These are phyloP conservation scores for Falco columbarius DNA, from an alignment of 2,797 vertebrate species.

Conservation along the genomic window DNA sequence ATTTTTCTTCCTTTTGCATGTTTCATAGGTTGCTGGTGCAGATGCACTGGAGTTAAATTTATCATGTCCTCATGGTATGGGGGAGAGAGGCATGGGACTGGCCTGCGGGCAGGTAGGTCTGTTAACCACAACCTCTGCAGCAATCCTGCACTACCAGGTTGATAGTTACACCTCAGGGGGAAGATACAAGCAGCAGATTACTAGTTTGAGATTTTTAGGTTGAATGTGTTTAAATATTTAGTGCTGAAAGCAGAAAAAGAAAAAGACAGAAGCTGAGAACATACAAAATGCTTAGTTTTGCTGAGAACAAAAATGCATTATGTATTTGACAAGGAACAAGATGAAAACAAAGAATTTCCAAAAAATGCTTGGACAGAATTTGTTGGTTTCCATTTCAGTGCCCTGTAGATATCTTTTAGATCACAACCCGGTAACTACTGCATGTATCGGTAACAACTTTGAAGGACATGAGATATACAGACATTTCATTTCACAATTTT, in stretches of 20 bases:
- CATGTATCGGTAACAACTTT: conserved; percentile 65
- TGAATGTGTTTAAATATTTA: conserved; percentile 75
- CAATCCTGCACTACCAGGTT: neutral
- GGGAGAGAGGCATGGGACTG: conserved; percentile 91
- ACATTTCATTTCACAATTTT: conserved; percentile 48
- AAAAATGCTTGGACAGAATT: conserved; percentile 50
- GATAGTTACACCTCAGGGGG: conserved; percentile 21
- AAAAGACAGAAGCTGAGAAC: conserved; percentile 48
- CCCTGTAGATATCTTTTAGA: conserved; percentile 68
- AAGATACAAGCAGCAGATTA: conserved; percentile 26
- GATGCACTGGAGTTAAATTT: conserved; percentile 91
- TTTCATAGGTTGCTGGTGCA: conserved; percentile 81
- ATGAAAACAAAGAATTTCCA: conserved; percentile 68
- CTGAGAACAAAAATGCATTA: conserved; percentile 71
- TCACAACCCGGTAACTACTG: conserved; percentile 57
- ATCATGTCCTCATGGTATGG: conserved; percentile 92
- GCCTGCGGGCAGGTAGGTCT: conserved; percentile 89
- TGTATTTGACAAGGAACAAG: conserved; percentile 71
- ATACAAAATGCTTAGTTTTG: conserved; percentile 65
- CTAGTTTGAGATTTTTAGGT: conserved; percentile 51
- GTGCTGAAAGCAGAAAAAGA: conserved; percentile 60
- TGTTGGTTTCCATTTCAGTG: conserved; percentile 57
- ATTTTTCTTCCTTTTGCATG: neutral
- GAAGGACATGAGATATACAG: conserved; percentile 55
- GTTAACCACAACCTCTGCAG: neutral